Percentiles rank a stretch among this genome's conserved stretches.
phyloP scores from a whole-genome alignment of 2,797 vertebrate species.

The Spatula clypeata region DNA sequence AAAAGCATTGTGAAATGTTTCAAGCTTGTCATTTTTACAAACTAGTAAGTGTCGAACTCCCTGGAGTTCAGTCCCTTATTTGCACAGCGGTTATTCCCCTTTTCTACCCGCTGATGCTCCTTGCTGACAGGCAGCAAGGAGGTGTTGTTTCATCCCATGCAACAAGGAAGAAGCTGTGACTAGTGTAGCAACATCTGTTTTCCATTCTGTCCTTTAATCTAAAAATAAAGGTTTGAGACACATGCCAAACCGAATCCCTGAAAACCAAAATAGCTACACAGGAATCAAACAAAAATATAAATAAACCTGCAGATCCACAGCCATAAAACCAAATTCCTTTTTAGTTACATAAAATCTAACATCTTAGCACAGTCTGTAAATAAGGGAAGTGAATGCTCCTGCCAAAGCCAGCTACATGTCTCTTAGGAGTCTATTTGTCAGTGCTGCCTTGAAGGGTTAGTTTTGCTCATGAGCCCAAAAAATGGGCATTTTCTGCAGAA shows the following conservation, averaged over 20 bases:
- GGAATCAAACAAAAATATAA: conserved; percentile 73
- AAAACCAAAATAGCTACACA: conserved; percentile 76
- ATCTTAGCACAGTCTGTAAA: conserved; percentile 30
- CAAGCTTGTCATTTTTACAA: not conserved
- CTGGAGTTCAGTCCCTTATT: not conserved
- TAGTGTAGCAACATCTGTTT: conserved; percentile 72
- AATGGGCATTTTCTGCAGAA: not conserved
- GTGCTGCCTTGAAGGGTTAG: not conserved
- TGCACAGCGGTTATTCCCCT: not conserved
- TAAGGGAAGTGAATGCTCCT: conserved; percentile 43
- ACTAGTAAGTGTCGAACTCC: not conserved
- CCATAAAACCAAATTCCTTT: conserved; percentile 65
- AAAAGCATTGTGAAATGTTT: conserved; percentile 3
- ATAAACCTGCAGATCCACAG: conserved; percentile 70
- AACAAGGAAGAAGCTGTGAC: not conserved
- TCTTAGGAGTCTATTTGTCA: not conserved
- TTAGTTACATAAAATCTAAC: conserved; percentile 48
- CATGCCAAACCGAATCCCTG: conserved; percentile 60
- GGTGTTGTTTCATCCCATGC: not conserved
- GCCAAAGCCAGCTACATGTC: conserved; percentile 42
- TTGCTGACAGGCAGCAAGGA: conserved; percentile 13
- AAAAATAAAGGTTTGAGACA: conserved; percentile 72
- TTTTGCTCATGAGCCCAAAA: not conserved
- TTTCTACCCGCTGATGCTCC: not conserved
- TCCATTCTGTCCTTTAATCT: conserved; percentile 70